Base-by-base conservation (phyloP, 2,113 vertebrate genomes). In the Spizaetus ornatus region DNA sequence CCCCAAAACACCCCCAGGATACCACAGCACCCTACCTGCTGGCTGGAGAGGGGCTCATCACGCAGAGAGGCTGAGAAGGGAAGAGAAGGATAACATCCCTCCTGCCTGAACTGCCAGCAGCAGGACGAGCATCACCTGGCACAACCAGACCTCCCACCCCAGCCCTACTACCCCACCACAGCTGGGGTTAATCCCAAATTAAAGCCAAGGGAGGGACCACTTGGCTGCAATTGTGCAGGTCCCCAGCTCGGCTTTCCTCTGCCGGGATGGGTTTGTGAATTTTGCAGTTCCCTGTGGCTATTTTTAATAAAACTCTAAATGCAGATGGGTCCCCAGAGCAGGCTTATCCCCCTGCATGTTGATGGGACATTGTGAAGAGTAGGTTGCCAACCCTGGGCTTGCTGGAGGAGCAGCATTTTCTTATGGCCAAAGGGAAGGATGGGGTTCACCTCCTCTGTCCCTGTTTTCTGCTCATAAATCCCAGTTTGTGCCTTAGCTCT, bases 21-120 rank as follows among this genome's bases (percentile, higher is more conserved):
- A 6, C 55, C 26, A 27, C 31, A 80, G 15, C 7, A 38, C 17
- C 89, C 70, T 86, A 92, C 86, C 90, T 82, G 63, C 36, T 34
- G 6, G 11, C 23, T 72, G 2, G 0, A n/a, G 32, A 1, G 4
- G 10, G 1, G 4, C 2, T 50, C 29, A 14, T 6, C 23, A 8
- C 0, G 0, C 10, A 10, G 36, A 56, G 13, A 38, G 3, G 5
- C 40, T 13, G 10, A 25, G 38, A 47, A 70, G 23, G 1, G 2
- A 4, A 31, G 1, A 11, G 3, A 40, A 48, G 9, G 13, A 10
- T 2, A 15, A 2, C 17, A 31, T 45, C 14, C 29, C 4, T 27
- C 56, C 50, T 59, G 19, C 56, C 29, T 11, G 5, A 66, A 23
- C 21, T 22, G 7, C 55, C 1, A 0, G 3, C 31, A 38, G 16